Percentiles rank a stretch among this genome's conserved stretches.
phyloP scores from a whole-genome alignment of 2,797 vertebrate species.

The Labroides dimidiatus region DNA sequence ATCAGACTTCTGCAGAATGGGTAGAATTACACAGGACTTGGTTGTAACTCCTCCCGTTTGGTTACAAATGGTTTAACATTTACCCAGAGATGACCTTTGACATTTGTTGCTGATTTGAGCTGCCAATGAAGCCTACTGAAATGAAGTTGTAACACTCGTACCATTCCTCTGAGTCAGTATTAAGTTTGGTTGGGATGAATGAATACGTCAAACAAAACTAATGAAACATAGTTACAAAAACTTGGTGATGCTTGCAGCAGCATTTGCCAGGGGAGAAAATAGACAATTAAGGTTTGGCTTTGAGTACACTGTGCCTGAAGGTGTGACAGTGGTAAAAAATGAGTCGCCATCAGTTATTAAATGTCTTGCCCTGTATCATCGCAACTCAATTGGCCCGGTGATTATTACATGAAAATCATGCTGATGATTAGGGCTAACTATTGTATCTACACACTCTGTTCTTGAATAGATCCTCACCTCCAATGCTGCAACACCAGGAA shows the following conservation, averaged over 20 bases:
- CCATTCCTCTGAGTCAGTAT: conserved; percentile 16
- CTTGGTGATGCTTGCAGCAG: conserved; percentile 44
- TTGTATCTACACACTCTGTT: conserved; percentile 57
- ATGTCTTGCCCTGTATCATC: conserved; percentile 54
- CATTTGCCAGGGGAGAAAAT: conserved; percentile 26
- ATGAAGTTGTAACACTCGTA: conserved; percentile 49
- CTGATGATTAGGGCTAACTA: conserved; percentile 63
- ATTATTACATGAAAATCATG: conserved; percentile 62
- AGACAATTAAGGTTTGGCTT: conserved; percentile 38
- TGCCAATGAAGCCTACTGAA: conserved; percentile 29
- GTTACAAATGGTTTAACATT: conserved; percentile 25
- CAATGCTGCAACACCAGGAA: conserved; percentile 67
- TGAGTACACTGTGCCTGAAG: conserved; percentile 30
- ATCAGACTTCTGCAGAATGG: conserved; percentile 55
- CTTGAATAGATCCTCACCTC: conserved; percentile 65
- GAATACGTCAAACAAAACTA: conserved; percentile 54
- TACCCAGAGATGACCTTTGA: conserved; percentile 21
- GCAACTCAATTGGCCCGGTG: conserved; percentile 57
- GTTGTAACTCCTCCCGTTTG: conserved; percentile 49
- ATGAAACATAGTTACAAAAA: conserved; percentile 58
- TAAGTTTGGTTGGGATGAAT: conserved; percentile 62
- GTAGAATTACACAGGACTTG: conserved; percentile 57
- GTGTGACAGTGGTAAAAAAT: conserved; percentile 59
- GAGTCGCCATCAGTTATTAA: conserved; percentile 61
- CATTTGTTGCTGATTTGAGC: conserved; percentile 47